Percentiles rank a stretch among this genome's conserved stretches.
Evolutionary conservation across 2,888 invertebrate genomes (phyloP).

Genomic region (Cylindroiulus punctatus): DNA sequence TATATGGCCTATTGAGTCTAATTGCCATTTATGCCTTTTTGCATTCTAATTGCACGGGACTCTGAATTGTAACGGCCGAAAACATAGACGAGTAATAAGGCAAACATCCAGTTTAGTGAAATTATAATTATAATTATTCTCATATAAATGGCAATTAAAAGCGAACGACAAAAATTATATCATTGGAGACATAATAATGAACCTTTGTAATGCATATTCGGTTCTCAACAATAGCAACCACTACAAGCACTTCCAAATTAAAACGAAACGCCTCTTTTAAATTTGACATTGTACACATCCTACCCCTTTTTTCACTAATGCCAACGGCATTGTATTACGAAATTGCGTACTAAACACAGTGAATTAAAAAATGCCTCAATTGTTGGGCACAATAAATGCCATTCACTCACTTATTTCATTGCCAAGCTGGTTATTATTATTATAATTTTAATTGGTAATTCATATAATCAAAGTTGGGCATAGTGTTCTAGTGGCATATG

Average conservation of each 20-base stretch:
- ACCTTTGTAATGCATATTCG: not conserved
- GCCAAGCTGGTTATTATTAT: no score
- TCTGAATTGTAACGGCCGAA: not conserved
- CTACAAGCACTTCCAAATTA: not conserved
- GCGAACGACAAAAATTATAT: not conserved
- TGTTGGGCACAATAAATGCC: not conserved
- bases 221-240: not conserved
- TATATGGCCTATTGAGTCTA: conserved; percentile 11
- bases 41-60: conserved; percentile 8
- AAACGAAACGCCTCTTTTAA: not conserved
- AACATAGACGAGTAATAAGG: not conserved
- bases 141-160: conserved; percentile 16
- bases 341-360: not conserved
- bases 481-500: no score
- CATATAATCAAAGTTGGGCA: no score
- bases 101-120: conserved; percentile 1
- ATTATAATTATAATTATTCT: conserved; percentile 9
- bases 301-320: not conserved
- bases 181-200: not conserved
- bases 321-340: not conserved
- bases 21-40: not conserved
- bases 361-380: not conserved
- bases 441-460: not conserved
- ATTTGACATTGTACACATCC: not conserved
- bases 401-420: not conserved